These are phyloP conservation scores for Episyrphus balteatus DNA, from an alignment of 1,140 invertebrate genomes.

Conservation along the genomic window DNA sequence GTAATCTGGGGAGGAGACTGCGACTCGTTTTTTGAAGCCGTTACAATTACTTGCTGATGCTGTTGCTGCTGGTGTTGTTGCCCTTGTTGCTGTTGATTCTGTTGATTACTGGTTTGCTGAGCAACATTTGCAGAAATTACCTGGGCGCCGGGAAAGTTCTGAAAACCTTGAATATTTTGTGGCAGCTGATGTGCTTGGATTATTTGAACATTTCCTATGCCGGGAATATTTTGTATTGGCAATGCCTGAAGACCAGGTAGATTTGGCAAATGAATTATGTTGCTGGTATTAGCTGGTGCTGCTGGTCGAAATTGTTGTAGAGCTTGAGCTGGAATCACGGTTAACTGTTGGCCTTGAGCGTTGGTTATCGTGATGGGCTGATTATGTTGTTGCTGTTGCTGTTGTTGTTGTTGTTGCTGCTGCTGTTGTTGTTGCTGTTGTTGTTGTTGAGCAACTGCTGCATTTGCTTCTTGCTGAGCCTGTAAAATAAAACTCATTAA, in stretches of 20 bases:
- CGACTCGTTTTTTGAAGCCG: conserved; percentile 23
- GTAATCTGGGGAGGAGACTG: conserved; percentile 22
- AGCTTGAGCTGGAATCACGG: conserved; percentile 53
- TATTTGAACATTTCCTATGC: conserved; percentile 65
- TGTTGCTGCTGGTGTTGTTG: conserved; percentile 12
- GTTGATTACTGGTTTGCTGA: conserved; percentile 5
- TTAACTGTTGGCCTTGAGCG: conserved; percentile 58
- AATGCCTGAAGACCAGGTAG: conserved; percentile 43
- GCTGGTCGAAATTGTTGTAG: conserved; percentile 13
- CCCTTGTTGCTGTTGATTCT: not conserved
- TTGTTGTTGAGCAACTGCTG: conserved; percentile 4
- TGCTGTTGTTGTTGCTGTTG: conserved; percentile 19
- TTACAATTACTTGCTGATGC: conserved; percentile 16
- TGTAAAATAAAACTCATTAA: conserved; percentile 8
- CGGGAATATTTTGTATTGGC: conserved; percentile 59
- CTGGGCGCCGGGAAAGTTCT: conserved; percentile 22
- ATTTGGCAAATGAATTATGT: conserved; percentile 30
- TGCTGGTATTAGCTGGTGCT: conserved; percentile 12
- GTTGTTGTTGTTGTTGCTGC: conserved; percentile 33
- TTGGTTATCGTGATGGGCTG: conserved; percentile 52
- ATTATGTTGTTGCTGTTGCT: conserved; percentile 27
- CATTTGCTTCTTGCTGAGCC: conserved; percentile 10
- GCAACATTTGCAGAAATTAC: conserved; percentile 5
- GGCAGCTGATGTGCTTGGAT: conserved; percentile 32
- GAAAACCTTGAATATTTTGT: conserved; percentile 20